Conservation (phyloP, 2,888 invertebrate genomes). For the Acanthosepion esculentum region DNA sequence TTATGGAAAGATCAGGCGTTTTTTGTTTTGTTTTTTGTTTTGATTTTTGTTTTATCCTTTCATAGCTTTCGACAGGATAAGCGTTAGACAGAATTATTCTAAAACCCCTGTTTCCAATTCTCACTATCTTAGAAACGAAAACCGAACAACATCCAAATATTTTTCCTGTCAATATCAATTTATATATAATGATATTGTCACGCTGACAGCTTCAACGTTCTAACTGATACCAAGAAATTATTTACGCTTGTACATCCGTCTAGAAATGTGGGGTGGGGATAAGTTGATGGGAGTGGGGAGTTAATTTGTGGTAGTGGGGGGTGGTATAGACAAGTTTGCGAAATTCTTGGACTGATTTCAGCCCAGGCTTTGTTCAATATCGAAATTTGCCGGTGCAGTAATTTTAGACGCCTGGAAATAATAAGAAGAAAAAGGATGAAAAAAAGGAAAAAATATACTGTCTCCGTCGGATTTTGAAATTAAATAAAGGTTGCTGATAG, state of each 20-base stretch:
- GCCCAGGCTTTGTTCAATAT: background rate
- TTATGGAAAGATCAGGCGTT: too few species aligned
- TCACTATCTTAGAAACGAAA: background rate
- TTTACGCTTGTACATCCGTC: background rate
- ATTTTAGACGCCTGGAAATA: too few species aligned
- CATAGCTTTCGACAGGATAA: background rate
- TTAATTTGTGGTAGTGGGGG: background rate
- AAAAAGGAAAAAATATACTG: too few species aligned
- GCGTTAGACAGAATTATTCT: background rate
- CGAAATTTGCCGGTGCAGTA: background rate
- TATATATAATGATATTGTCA: background rate
- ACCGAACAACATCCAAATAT: background rate
- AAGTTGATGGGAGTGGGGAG: too few species aligned
- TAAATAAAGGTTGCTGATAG: too few species aligned
- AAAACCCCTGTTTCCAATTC: background rate
- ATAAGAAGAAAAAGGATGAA: too few species aligned
- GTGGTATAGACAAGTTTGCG: background rate
- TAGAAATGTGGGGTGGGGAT: background rate
- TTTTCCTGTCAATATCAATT: conserved; percentile 21
- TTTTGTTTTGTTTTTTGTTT: background rate
- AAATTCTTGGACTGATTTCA: background rate
- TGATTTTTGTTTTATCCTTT: background rate
- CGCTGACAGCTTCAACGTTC: background rate
- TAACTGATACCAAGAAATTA: background rate
- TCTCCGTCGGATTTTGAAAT: too few species aligned